Conservation (phyloP, 2,888 invertebrate species). For the Zygaena filipendulae region DNA sequence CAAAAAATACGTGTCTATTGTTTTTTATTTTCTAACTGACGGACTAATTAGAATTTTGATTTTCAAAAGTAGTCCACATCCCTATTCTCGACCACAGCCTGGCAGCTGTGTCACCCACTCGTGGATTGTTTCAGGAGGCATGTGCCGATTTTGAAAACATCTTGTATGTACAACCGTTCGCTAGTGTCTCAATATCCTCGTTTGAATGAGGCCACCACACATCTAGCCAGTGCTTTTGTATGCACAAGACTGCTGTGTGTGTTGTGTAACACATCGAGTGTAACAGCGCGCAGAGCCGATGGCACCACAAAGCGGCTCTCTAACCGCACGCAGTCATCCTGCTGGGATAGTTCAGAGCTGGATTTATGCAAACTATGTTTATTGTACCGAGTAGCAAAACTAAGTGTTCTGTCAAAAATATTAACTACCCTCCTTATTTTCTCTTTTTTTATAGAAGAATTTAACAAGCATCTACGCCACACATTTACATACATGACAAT, state of each 20-base stretch:
- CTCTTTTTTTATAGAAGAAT: no score
- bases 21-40: no score
- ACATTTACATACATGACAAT: no score
- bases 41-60: no score
- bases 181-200: constrained; percentile 9
- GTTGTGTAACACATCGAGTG: constrained; percentile 9
- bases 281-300: constrained; percentile 1
- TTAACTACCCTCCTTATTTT: no score
- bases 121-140: constrained; percentile 8
- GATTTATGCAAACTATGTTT: no score
- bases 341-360: constrained; percentile 7
- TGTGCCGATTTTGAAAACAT: constrained; percentile 9
- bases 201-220: no score
- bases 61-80: no score
- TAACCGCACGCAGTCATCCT: constrained; percentile 9
- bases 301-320: constrained; percentile 8
- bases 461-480: no score
- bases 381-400: no score
- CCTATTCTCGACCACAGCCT: constrained; percentile 14
- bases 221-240: constrained; percentile 17
- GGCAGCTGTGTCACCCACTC: constrained; percentile 10
- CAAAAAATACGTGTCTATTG: no score
- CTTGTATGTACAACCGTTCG: constrained; percentile 2
- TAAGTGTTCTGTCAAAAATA: no score
- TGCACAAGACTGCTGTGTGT: constrained; percentile 16